These are phyloP conservation scores for Genyomyrus donnyi DNA, from an alignment of 2,113 vertebrate species.

Conservation along the genomic window DNA sequence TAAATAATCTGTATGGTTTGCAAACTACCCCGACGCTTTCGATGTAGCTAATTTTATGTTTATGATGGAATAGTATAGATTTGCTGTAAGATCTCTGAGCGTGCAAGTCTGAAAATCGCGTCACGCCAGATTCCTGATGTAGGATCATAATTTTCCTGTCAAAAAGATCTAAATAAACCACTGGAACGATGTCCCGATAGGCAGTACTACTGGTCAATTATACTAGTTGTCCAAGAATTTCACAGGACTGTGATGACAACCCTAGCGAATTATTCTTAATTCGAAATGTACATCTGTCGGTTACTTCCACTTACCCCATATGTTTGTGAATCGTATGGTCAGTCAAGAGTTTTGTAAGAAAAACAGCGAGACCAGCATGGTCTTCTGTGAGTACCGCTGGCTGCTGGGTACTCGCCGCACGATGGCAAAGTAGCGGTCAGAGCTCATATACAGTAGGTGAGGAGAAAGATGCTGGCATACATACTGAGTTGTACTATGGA, in stretches of 20 bases:
- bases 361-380: no score
- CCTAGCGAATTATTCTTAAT: neutral
- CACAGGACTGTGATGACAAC: neutral
- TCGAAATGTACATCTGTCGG: neutral
- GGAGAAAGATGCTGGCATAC: constrained; percentile 74
- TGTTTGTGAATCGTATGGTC: neutral
- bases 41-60: neutral
- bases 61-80: neutral
- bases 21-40: neutral
- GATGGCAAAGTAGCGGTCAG: constrained; percentile 65
- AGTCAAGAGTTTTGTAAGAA: no score
- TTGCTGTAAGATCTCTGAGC: neutral
- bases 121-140: neutral
- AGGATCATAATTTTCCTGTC: neutral
- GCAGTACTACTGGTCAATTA: neutral
- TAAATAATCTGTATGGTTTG: neutral
- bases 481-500: constrained; percentile 65
- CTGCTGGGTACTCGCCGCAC: constrained; percentile 34
- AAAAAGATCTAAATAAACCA: neutral
- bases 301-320: neutral
- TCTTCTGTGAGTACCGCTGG: no score
- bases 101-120: neutral
- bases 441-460: constrained; percentile 68
- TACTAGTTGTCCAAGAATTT: neutral
- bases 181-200: neutral